A percentile compares a stretch with the other conserved stretches of the same genome.
These are phyloP conservation scores for Salticus scenicus DNA, from an alignment of 2,888 invertebrate species.

Conservation along the genomic window DNA sequence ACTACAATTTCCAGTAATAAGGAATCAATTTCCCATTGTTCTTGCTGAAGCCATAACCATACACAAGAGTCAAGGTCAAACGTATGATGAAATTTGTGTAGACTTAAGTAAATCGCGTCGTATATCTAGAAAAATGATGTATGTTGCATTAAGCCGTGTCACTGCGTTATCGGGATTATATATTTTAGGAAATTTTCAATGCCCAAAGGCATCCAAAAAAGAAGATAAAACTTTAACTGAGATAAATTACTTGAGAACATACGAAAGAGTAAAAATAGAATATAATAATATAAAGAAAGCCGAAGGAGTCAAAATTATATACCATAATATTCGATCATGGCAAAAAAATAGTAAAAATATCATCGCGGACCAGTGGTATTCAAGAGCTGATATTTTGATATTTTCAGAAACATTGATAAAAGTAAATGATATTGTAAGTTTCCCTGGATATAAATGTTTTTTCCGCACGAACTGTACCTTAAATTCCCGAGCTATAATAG, in stretches of 20 bases:
- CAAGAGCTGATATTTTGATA: too few species aligned
- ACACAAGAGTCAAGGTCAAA: constrained; percentile 71
- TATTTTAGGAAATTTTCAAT: background rate
- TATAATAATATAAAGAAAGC: background rate
- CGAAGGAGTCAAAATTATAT: background rate
- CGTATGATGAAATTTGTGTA: background rate
- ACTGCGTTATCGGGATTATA: background rate
- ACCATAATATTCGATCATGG: background rate
- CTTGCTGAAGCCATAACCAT: constrained; percentile 72
- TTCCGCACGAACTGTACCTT: too few species aligned
- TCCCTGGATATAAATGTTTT: too few species aligned
- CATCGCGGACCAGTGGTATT: background rate
- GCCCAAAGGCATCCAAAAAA: background rate
- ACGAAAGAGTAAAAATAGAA: background rate
- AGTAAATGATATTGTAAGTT: too few species aligned
- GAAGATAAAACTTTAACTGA: background rate
- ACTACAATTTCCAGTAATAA: background rate
- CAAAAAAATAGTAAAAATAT: background rate
- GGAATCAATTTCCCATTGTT: constrained; percentile 71
- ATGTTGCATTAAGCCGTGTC: too few species aligned
- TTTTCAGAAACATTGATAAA: too few species aligned
- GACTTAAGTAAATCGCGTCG: background rate
- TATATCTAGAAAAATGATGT: background rate
- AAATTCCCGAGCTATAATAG: too few species aligned
- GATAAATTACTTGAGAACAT: background rate